These are phyloP conservation scores for Magallana angulata DNA, from an alignment of 1,140 invertebrate species.

Conservation along the genomic window DNA sequence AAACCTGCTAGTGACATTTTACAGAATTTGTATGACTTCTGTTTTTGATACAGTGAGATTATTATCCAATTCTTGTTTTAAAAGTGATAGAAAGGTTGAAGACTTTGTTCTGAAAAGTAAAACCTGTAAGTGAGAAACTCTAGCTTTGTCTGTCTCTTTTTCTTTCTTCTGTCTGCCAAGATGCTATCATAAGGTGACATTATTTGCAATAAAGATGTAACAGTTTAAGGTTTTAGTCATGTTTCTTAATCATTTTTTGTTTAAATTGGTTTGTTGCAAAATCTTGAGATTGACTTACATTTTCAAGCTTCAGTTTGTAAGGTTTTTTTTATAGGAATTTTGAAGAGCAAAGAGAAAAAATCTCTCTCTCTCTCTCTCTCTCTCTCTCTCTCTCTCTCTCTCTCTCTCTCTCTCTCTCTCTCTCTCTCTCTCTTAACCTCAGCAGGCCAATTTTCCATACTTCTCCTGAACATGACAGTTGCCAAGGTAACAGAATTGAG, in stretches of 20 bases:
- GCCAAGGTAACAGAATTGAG: slow-evolving; percentile 13
- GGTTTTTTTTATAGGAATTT: too few species aligned
- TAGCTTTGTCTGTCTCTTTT: background rate
- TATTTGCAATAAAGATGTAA: too few species aligned
- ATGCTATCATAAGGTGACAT: background rate
- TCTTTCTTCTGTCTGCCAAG: background rate
- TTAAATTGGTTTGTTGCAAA: too few species aligned
- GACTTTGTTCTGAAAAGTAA: background rate
- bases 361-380: background rate
- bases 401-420: background rate
- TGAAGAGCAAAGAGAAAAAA: background rate
- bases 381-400: background rate
- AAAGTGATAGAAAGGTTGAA: background rate
- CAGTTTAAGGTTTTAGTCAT: too few species aligned
- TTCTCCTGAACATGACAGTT: slow-evolving; percentile 27
- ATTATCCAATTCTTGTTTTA: too few species aligned
- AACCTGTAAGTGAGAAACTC: background rate
- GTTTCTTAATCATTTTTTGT: too few species aligned
- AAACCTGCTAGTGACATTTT: too few species aligned
- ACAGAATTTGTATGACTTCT: background rate
- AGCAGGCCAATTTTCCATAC: slow-evolving; percentile 28
- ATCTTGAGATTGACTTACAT: too few species aligned
- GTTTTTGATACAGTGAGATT: background rate
- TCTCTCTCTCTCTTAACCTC: background rate
- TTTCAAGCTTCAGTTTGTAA: too few species aligned